phyloP scores from a whole-genome alignment of 2,113 vertebrate genomes.

The Notiomystis cincta region DNA sequence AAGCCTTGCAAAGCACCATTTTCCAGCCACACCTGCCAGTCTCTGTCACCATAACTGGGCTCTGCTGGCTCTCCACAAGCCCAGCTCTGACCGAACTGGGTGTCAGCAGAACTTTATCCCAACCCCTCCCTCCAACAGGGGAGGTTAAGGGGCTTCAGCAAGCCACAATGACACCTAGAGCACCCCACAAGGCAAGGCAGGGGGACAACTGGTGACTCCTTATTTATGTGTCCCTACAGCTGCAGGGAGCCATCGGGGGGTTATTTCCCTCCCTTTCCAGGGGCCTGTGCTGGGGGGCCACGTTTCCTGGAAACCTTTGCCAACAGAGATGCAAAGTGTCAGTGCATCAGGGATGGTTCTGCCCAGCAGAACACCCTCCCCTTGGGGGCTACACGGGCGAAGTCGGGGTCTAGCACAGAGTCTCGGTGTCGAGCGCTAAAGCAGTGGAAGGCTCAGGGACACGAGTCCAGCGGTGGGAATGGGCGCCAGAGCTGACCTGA shows the following conservation, averaged over 20 bases:
- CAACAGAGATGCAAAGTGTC: neutral
- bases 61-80: neutral
- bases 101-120: neutral
- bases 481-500: slow-evolving; percentile 77
- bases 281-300: neutral
- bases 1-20: neutral
- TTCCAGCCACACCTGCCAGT: neutral
- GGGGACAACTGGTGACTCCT: neutral
- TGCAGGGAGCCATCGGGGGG: neutral
- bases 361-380: neutral
- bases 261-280: neutral
- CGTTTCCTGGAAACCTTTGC: neutral
- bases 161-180: neutral
- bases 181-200: neutral
- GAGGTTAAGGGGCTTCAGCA: neutral
- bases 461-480: neutral
- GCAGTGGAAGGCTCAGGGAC: neutral
- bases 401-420: neutral
- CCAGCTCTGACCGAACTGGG: neutral
- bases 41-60: neutral
- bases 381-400: accelerated
- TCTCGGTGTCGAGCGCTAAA: neutral
- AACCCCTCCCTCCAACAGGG: neutral
- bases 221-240: neutral
- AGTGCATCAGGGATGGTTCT: neutral